These are phyloP conservation scores for Neocloeon triangulifer DNA, from an alignment of 1,140 invertebrate genomes.

Conservation along the genomic window DNA sequence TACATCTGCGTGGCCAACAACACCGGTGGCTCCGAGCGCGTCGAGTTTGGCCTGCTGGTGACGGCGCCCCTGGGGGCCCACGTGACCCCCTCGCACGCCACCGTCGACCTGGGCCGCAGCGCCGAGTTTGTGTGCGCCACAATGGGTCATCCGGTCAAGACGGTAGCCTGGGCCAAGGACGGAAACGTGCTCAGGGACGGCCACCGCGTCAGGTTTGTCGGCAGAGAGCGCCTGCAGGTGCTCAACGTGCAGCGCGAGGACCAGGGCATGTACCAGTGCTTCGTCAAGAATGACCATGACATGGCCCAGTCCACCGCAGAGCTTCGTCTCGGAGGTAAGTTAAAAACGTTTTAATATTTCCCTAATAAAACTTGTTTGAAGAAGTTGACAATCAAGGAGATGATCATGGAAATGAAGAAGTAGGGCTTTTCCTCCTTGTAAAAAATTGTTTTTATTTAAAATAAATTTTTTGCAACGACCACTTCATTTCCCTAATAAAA, in stretches of 20 bases:
- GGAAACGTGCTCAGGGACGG: constrained; percentile 12
- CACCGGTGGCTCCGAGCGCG: constrained; percentile 12
- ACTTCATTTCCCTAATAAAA: no score
- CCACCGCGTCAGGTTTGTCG: constrained; percentile 10
- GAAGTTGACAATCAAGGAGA: no score
- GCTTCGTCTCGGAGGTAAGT: constrained; percentile 23
- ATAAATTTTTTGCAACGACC: no score
- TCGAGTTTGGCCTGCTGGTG: constrained; percentile 9
- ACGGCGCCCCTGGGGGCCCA: constrained; percentile 17
- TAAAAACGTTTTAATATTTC: not conserved
- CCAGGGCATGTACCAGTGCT: constrained; percentile 29
- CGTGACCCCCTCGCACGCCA: constrained; percentile 18
- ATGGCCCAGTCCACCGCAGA: constrained; percentile 21
- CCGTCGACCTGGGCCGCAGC: constrained; percentile 18
- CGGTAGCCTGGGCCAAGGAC: constrained; percentile 13
- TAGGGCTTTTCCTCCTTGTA: no score
- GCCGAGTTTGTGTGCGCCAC: constrained; percentile 20
- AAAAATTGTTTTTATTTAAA: no score
- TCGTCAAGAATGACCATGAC: constrained; percentile 20
- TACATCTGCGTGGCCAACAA: constrained; percentile 19
- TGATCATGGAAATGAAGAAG: no score
- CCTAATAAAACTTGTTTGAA: no score
- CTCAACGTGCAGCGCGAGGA: constrained; percentile 19
- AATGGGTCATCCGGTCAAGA: constrained; percentile 16
- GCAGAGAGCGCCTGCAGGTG: constrained; percentile 11